These are phyloP conservation scores for Idaea biselata DNA, from an alignment of 2,888 invertebrate species.

Conservation along the genomic window DNA sequence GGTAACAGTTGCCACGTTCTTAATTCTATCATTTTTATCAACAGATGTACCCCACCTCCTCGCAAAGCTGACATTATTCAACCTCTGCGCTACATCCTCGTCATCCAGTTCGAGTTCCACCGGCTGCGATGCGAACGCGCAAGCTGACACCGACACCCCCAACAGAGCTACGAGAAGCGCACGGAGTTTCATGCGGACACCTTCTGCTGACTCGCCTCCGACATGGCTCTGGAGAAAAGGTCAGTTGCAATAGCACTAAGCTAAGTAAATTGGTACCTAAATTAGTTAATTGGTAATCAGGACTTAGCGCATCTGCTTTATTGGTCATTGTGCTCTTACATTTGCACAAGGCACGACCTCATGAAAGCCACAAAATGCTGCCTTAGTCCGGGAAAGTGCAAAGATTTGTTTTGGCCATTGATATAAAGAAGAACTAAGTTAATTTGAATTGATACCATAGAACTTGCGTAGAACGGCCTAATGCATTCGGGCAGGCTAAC, in stretches of 20 bases:
- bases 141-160: slow-evolving; percentile 71
- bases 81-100: slow-evolving; percentile 65
- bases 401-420: no score
- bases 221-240: slow-evolving; percentile 32
- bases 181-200: slow-evolving; percentile 54
- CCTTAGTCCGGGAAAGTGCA: no score
- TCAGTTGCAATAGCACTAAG: background rate
- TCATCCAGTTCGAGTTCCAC: slow-evolving; percentile 69
- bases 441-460: no score
- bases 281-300: no score
- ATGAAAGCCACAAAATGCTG: no score
- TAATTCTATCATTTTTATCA: background rate
- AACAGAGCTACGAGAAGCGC: slow-evolving; percentile 67
- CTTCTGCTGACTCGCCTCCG: slow-evolving; percentile 39
- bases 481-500: no score
- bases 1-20: no score
- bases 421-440: no score
- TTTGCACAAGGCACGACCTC: no score
- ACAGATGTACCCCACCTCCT: slow-evolving; percentile 47
- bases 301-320: no score
- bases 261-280: background rate
- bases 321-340: no score
- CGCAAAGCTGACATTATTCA: slow-evolving; percentile 70
- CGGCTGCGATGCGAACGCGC: slow-evolving; percentile 70
- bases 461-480: no score